Percentiles rank a stretch among this genome's conserved stretches.
phyloP scores from a whole-genome alignment of 2,113 vertebrate species.

The Okapia johnstoni region DNA sequence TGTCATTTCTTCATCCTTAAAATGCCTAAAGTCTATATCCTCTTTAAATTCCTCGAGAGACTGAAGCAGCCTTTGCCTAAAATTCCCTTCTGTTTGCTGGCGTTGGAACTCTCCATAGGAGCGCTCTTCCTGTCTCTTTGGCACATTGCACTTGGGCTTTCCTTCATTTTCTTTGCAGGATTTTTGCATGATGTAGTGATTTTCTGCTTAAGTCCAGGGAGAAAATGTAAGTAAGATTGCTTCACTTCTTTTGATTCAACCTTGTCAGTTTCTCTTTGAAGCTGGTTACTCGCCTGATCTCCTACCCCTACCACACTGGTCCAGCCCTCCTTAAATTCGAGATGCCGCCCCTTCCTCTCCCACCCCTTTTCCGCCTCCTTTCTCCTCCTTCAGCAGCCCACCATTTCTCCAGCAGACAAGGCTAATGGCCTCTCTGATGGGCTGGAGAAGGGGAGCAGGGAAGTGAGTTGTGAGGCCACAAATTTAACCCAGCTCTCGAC shows the following conservation, averaged over 20 bases:
- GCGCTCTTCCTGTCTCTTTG: slow-evolving; percentile 15
- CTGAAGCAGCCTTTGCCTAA: slow-evolving; percentile 58
- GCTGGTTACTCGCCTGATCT: background rate
- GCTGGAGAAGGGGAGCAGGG: background rate
- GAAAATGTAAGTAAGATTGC: slow-evolving; percentile 28
- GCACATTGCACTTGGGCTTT: slow-evolving; percentile 19
- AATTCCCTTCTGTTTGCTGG: slow-evolving; percentile 54
- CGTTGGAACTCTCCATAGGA: background rate
- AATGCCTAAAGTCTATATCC: slow-evolving; percentile 56
- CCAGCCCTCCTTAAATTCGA: background rate
- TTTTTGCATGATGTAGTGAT: slow-evolving; percentile 44
- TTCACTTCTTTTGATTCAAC: background rate
- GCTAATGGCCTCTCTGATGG: background rate
- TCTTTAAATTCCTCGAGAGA: slow-evolving; percentile 66
- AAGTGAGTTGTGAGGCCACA: background rate
- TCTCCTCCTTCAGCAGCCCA: background rate
- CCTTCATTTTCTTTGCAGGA: slow-evolving; percentile 52
- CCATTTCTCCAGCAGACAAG: background rate
- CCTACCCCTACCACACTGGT: background rate
- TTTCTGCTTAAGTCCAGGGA: background rate
- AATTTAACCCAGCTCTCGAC: background rate
- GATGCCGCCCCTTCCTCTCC: background rate
- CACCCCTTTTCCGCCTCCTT: background rate
- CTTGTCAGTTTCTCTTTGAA: slow-evolving; percentile 21
- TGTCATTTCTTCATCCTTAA: slow-evolving; percentile 54